Conservation (phyloP, 37 sponge, comb jelly and placozoan genomes). For the Halisarca cf. caerulea region DNA sequence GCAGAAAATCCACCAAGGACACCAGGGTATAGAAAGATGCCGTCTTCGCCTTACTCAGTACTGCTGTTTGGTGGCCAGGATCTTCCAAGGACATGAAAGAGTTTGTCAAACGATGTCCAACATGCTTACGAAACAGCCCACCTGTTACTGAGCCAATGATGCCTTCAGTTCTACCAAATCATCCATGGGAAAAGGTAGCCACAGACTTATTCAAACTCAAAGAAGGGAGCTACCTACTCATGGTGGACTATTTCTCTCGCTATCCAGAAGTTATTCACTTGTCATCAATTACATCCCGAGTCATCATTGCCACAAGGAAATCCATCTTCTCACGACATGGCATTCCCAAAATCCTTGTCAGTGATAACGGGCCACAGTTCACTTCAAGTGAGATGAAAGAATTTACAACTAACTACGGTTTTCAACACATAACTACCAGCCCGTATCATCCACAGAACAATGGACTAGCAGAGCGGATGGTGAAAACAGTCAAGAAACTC, state of each 20-base stretch:
- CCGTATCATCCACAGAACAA: slow-evolving; percentile 52
- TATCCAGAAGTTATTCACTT: slow-evolving; percentile 34
- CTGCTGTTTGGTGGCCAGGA: slow-evolving; percentile 38
- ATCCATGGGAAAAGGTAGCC: slow-evolving; percentile 49
- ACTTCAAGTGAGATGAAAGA: slow-evolving; percentile 29
- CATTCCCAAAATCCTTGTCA: slow-evolving; percentile 42
- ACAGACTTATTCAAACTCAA: slow-evolving; percentile 34
- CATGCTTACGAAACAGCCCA: not conserved
- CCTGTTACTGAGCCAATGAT: slow-evolving; percentile 19
- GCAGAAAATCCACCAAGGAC: slow-evolving; percentile 18
- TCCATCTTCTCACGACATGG: slow-evolving; percentile 36
- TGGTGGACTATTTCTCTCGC: slow-evolving; percentile 48
- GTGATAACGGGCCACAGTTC: slow-evolving; percentile 62
- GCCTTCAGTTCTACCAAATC: slow-evolving; percentile 14
- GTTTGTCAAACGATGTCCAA: slow-evolving; percentile 2
- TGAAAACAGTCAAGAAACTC: slow-evolving; percentile 44
- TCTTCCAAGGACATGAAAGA: slow-evolving; percentile 6
- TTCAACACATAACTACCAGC: slow-evolving; percentile 54
- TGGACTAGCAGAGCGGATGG: slow-evolving; percentile 41
- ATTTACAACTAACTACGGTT: slow-evolving; percentile 42
- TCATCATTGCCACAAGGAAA: slow-evolving; percentile 30
- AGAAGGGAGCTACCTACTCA: slow-evolving; percentile 29
- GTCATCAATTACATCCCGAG: slow-evolving; percentile 16
- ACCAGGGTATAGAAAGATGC: slow-evolving; percentile 23
- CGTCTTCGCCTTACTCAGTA: not conserved